Percentiles rank a stretch among this genome's conserved stretches.
These are phyloP conservation scores for Liolophura sinensis DNA, from an alignment of 1,140 invertebrate genomes.

Conservation along the genomic window DNA sequence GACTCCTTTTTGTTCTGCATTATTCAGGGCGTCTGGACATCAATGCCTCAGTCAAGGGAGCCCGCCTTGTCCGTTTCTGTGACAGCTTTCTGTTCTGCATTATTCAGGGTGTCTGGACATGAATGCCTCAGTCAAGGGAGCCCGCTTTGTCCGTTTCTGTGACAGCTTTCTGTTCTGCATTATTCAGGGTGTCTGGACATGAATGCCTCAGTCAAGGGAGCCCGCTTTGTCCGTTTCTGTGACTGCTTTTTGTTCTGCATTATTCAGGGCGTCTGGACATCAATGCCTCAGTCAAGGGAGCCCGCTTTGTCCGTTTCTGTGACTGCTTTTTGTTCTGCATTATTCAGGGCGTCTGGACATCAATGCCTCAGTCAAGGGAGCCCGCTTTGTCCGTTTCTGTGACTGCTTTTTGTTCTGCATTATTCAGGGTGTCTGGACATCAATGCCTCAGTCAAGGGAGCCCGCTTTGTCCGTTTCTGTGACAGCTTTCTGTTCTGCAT, in stretches of 20 bases:
- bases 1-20: background rate
- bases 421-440: constrained; percentile 73
- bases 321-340: constrained; percentile 67
- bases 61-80: constrained; percentile 77
- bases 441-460: constrained; percentile 74
- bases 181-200: constrained; percentile 72
- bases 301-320: constrained; percentile 77
- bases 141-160: constrained; percentile 73
- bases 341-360: constrained; percentile 73
- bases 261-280: constrained; percentile 73
- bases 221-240: constrained; percentile 73
- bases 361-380: constrained; percentile 74
- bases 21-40: constrained; percentile 73
- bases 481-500: no score
- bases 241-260: constrained; percentile 50
- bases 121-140: constrained; percentile 71
- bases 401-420: constrained; percentile 67
- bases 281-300: constrained; percentile 74
- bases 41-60: constrained; percentile 75
- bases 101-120: constrained; percentile 75
- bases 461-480: constrained; percentile 77
- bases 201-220: constrained; percentile 71
- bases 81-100: constrained; percentile 77
- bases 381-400: constrained; percentile 77
- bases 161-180: no score